These are phyloP conservation scores for Alectura lathami DNA, from an alignment of 2,113 vertebrate genomes.

Conservation along the genomic window DNA sequence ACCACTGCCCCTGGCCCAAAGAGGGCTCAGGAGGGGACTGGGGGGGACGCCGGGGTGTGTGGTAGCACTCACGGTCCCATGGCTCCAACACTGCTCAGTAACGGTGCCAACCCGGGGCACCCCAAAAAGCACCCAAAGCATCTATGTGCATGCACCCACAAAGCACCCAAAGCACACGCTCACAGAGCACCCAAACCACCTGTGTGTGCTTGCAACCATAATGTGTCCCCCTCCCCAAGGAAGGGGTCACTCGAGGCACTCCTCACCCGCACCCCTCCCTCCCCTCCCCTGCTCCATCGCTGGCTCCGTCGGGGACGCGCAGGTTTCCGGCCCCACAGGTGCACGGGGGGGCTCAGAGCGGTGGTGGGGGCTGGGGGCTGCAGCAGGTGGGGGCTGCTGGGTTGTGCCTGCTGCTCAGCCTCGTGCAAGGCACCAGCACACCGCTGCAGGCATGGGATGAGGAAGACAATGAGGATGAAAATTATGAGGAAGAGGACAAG, in stretches of 20 bases:
- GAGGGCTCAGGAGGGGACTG: accelerated
- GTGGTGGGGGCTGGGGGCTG: accelerated
- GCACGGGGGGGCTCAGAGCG: neutral
- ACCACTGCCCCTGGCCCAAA: neutral
- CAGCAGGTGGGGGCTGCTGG: neutral
- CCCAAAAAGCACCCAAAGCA: neutral
- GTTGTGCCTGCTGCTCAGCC: neutral
- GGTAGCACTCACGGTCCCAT: accelerated
- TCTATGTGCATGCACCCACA: neutral
- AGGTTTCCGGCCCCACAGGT: neutral
- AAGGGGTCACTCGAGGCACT: accelerated
- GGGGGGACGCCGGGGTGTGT: accelerated
- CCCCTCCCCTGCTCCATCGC: accelerated
- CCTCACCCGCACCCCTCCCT: neutral
- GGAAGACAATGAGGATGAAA: neutral
- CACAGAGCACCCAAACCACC: neutral
- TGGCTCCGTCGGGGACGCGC: neutral
- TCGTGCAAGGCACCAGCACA: neutral
- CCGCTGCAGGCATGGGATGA: too few species aligned
- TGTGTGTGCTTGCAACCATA: neutral
- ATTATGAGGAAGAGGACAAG: neutral
- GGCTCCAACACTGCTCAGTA: accelerated
- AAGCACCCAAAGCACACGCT: neutral
- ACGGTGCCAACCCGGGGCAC: neutral
- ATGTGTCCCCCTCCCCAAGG: neutral